Conservation (phyloP, 2,797 vertebrate species). For the Cirrhinus mrigala region DNA sequence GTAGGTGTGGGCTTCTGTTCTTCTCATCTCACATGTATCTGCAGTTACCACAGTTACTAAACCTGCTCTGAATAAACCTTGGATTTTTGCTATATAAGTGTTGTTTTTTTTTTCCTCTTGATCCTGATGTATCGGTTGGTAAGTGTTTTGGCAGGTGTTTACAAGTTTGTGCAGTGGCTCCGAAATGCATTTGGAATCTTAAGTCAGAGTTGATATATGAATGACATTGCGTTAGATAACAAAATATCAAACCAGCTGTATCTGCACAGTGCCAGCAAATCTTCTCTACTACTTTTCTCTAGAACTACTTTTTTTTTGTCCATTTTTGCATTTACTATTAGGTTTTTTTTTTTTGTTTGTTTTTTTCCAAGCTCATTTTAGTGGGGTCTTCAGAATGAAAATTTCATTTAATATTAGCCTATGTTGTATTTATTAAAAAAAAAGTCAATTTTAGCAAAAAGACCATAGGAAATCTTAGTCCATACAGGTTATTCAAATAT, state of each 20-base stretch:
- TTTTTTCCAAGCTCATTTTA: neutral
- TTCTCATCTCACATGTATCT: constrained; percentile 69
- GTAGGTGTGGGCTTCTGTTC: constrained; percentile 67
- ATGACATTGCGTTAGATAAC: constrained; percentile 11
- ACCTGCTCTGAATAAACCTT: constrained; percentile 71
- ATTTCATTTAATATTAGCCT: neutral
- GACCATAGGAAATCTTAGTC: neutral
- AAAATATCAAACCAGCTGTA: constrained; percentile 11
- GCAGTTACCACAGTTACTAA: constrained; percentile 61
- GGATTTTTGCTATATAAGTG: constrained; percentile 56
- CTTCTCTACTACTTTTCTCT: neutral
- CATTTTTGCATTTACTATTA: neutral
- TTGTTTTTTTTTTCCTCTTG: constrained; percentile 52
- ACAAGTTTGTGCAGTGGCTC: neutral
- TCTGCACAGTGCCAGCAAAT: neutral
- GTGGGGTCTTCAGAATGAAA: neutral
- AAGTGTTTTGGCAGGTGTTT: constrained; percentile 30
- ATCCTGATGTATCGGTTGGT: constrained; percentile 14
- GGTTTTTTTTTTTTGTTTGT: no score
- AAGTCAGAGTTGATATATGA: constrained; percentile 10
- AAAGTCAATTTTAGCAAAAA: no score
- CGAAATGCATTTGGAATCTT: neutral
- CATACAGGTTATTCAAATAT: neutral
- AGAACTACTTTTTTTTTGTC: constrained; percentile 16
- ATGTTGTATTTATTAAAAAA: neutral